Percentiles rank a stretch among this genome's conserved stretches.
Evolutionary conservation across 1,140 invertebrate genomes (phyloP).

Genomic region (Bradynema listronoti): DNA sequence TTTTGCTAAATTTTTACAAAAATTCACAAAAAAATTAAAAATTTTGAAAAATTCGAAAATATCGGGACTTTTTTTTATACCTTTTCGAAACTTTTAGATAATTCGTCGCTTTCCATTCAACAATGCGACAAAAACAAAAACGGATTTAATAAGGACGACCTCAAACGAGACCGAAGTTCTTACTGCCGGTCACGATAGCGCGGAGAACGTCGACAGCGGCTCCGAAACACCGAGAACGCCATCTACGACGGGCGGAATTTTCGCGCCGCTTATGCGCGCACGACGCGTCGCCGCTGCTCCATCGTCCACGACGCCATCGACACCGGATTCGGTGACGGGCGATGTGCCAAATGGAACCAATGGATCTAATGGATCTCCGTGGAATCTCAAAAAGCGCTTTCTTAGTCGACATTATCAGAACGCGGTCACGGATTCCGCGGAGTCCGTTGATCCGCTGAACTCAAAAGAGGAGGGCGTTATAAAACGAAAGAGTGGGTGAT

Average conservation of each 20-base stretch:
- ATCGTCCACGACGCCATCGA: no score
- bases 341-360: no score
- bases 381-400: slow-evolving; percentile 7
- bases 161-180: neutral
- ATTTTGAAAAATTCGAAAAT: neutral
- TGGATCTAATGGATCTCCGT: no score
- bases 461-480: neutral
- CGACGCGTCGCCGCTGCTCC: no score
- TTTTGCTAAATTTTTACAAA: neutral
- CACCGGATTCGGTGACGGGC: no score
- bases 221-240: neutral
- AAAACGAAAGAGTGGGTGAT: neutral
- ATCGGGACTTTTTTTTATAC: no score
- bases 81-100: no score
- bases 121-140: neutral
- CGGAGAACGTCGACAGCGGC: neutral
- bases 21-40: neutral
- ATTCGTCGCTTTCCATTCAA: slow-evolving; percentile 10
- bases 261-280: neutral
- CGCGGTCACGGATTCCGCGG: neutral
- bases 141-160: neutral
- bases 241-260: slow-evolving; percentile 1
- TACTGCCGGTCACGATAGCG: no score
- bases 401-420: slow-evolving; percentile 2
- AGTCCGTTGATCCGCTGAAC: neutral